Evolutionary conservation across 2,797 vertebrate genomes (phyloP), one percentile per base, ranked within the genome.

Genomic region (Neopelma chrysocephalum): DNA sequence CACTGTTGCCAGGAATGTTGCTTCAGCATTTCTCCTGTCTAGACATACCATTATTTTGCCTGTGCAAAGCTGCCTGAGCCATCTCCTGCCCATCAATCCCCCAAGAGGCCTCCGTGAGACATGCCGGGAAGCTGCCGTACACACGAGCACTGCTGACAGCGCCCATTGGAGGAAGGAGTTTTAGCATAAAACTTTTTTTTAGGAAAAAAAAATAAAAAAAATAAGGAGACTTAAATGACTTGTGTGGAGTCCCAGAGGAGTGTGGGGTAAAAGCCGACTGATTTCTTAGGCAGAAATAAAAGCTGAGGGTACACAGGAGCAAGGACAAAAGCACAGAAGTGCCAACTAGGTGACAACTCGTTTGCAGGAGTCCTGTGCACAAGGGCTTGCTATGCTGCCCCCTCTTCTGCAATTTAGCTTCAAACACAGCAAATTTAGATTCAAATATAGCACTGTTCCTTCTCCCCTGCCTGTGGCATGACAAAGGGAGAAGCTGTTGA

Each of bases 11-110:
- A 48, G 82, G 71, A 96, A 92, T 32, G 65, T 79, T 89, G 78
- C 60, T 87, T 96, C 93, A 95, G 85, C 91, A 43, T 61, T 88
- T 93, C 72, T 81, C 14, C 90, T 75, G 87, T 95, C 96, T 95
- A 95, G 95, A 96, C 93, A 43, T 51, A 29, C 65, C 65, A 91
- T 86, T 65, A 68, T 77, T 89, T 77, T 64, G 69, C 86, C 92
- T 81, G 40, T 7, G 2, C 2, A 5, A 80, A 75, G 54, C 84
- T 85, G 78, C 85, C 64, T 1, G 6, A 93, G 85, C 72, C 82
- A 64, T 78, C 94, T 81, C 69, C 85, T 93, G 85, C 79, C 81
- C 69, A 90, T 64, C 68, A 78, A 8, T 85, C 40, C 61, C 89
- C 38, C 1, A 4, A 75, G 90, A 82, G 69, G n/a, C 38, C 54